Evolutionary conservation across 1,140 invertebrate species (phyloP).

Genomic region (Phortica variegata): DNA sequence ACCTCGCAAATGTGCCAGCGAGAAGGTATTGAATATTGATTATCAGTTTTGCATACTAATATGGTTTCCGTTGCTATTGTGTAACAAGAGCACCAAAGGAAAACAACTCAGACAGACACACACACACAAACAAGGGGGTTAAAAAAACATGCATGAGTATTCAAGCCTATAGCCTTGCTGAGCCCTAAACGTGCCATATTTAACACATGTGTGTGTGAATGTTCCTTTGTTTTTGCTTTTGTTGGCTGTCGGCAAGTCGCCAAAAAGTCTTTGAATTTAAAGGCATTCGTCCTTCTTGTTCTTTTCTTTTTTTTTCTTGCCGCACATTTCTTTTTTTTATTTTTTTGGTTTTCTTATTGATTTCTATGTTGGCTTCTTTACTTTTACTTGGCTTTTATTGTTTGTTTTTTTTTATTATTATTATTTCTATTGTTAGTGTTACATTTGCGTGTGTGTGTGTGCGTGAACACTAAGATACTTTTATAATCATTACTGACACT

Average conservation of each 20-base stretch:
- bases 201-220: slow-evolving; percentile 12
- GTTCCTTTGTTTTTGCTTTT: slow-evolving; percentile 9
- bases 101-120: background rate
- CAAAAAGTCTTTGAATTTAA: too few relatives aligned
- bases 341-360: too few relatives aligned
- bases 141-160: background rate
- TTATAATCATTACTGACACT: too few relatives aligned
- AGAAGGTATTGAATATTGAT: slow-evolving; percentile 41
- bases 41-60: slow-evolving; percentile 53
- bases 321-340: too few relatives aligned
- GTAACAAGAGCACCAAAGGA: background rate
- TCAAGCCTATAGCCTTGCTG: background rate
- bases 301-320: slow-evolving; percentile 16
- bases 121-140: background rate
- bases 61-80: slow-evolving; percentile 21
- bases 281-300: slow-evolving; percentile 19
- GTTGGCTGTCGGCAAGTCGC: slow-evolving; percentile 7
- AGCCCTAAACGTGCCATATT: background rate
- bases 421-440: too few relatives aligned
- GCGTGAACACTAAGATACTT: too few relatives aligned
- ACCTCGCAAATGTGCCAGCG: slow-evolving; percentile 27
- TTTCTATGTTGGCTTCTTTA: too few relatives aligned
- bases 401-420: too few relatives aligned
- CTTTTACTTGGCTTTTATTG: too few relatives aligned
- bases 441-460: too few relatives aligned